Percentiles rank a stretch among this genome's conserved stretches.
Evolutionary conservation across 2,113 vertebrate species (phyloP).

Genomic region (Panthera uncia): DNA sequence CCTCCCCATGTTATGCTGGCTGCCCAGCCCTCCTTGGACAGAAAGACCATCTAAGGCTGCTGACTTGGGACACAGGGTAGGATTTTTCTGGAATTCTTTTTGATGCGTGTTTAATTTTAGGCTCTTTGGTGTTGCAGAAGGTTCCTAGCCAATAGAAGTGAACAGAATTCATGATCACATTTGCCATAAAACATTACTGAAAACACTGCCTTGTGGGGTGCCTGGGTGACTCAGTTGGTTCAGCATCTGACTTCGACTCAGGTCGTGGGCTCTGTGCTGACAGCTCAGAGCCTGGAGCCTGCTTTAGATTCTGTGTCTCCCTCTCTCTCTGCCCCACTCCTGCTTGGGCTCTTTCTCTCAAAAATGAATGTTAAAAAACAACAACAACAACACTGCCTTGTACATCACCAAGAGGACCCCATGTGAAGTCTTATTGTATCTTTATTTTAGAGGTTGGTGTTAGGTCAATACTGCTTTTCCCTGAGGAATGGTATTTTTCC

Average conservation of each 20-base stretch:
- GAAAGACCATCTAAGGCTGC: background rate
- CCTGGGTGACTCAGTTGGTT: no score
- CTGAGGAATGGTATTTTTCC: background rate
- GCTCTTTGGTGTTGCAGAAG: background rate
- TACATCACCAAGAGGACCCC: background rate
- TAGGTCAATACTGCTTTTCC: background rate
- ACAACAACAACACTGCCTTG: no score
- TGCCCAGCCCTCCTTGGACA: accelerated
- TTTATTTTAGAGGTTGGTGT: background rate
- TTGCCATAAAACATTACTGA: background rate
- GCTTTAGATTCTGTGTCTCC: no score
- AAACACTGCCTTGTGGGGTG: background rate
- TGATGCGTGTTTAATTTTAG: background rate
- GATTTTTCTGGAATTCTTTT: background rate
- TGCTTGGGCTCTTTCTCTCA: no score
- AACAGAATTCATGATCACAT: background rate
- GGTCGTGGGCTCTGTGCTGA: no score
- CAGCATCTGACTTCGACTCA: no score
- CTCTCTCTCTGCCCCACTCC: no score
- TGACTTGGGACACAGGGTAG: background rate
- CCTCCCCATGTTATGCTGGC: background rate
- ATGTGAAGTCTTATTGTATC: background rate
- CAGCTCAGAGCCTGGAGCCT: no score
- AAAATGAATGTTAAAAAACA: no score
- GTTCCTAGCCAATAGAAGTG: background rate